phyloP scores from a whole-genome alignment of 2,888 invertebrate species.

The Antheraea assamensis region DNA sequence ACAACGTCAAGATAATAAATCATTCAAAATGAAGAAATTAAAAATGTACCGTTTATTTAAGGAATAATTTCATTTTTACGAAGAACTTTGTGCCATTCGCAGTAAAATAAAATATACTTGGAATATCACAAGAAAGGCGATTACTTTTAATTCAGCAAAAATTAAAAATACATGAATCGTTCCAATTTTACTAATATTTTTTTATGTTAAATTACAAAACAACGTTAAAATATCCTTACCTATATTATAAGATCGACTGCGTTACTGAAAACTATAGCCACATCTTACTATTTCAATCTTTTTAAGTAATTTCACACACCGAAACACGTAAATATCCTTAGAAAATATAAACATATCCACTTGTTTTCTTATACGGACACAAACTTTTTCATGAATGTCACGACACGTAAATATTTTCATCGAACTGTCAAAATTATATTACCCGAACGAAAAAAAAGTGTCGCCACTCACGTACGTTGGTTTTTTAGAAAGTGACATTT shows the following conservation, averaged over 20 bases:
- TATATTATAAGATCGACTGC: slow-evolving; percentile 1
- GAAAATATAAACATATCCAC: slow-evolving; percentile 5
- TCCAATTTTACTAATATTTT: background rate
- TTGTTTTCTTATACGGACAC: background rate
- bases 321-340: background rate
- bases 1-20: background rate
- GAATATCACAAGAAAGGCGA: background rate
- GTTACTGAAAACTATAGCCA: background rate
- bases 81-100: background rate
- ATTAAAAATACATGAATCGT: background rate
- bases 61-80: background rate
- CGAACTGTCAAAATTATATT: slow-evolving; percentile 70
- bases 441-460: slow-evolving; percentile 43
- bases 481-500: slow-evolving; percentile 32
- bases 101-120: background rate
- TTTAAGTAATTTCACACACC: background rate
- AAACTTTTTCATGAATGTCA: slow-evolving; percentile 45
- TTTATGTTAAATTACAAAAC: background rate
- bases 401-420: slow-evolving; percentile 67
- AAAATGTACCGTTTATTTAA: background rate
- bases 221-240: background rate
- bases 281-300: background rate
- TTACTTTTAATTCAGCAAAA: background rate
- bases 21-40: background rate
- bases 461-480: slow-evolving; percentile 18